These are phyloP conservation scores for Parasteatoda lunata DNA, from an alignment of 2,888 invertebrate genomes.

Conservation along the genomic window DNA sequence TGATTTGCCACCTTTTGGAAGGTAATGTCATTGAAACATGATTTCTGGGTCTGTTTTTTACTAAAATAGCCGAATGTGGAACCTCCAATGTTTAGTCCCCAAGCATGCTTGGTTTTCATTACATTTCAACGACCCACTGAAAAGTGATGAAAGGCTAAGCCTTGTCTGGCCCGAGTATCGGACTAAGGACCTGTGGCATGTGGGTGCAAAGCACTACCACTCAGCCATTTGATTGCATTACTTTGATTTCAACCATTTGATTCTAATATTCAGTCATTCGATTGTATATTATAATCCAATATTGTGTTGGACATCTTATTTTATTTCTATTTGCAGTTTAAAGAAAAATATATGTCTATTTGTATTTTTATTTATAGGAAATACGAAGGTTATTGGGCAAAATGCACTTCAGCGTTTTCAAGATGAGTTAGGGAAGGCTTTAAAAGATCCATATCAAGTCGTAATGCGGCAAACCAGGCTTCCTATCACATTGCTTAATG, in stretches of 20 bases:
- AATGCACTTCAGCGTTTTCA: conserved; percentile 80
- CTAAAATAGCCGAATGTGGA: neutral
- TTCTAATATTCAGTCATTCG: no score
- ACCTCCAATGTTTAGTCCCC: no score
- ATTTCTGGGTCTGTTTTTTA: neutral
- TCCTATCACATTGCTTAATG: conserved; percentile 94
- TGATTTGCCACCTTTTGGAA: neutral
- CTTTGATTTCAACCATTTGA: no score
- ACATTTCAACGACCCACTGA: no score
- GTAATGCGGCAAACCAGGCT: conserved; percentile 96
- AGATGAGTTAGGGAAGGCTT: conserved; percentile 93
- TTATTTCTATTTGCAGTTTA: neutral
- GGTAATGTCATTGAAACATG: neutral
- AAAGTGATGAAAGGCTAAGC: no score
- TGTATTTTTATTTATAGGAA: conserved; percentile 76
- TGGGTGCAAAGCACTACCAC: no score
- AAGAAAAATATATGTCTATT: neutral
- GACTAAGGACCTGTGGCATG: no score
- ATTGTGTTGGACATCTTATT: neutral
- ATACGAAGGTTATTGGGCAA: conserved; percentile 96
- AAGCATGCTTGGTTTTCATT: no score
- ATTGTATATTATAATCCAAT: no score
- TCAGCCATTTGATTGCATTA: no score
- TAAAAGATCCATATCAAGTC: conserved; percentile 97
- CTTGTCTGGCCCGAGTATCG: no score